Conservation (phyloP, 2,888 invertebrate species). For the Odontocolon sp. region DNA sequence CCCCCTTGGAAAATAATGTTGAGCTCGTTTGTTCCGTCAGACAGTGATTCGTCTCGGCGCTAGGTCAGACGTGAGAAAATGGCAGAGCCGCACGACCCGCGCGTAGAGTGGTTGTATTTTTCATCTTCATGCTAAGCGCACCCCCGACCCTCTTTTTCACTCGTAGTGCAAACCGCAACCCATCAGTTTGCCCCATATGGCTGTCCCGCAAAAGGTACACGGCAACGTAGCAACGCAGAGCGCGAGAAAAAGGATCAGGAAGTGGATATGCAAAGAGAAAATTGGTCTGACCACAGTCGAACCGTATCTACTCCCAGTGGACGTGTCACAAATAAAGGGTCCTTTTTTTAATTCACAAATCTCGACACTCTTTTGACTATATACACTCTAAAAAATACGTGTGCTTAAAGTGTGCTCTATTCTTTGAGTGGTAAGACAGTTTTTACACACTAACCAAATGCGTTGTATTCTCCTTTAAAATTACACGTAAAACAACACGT, state of each 20-base stretch:
- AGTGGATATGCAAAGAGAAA: background rate
- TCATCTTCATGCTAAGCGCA: slow-evolving; percentile 71
- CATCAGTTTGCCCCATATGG: slow-evolving; percentile 1
- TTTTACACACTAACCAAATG: too few relatives aligned
- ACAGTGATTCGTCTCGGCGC: slow-evolving; percentile 73
- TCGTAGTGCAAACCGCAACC: background rate
- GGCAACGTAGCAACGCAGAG: background rate
- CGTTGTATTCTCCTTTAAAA: too few relatives aligned
- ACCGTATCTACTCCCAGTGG: background rate
- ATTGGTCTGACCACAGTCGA: slow-evolving; percentile 1
- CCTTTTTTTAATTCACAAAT: background rate
- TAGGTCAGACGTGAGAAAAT: slow-evolving; percentile 70
- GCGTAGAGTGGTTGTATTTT: slow-evolving; percentile 67
- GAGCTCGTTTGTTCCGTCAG: slow-evolving; percentile 73
- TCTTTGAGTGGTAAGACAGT: too few relatives aligned
- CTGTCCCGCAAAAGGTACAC: background rate
- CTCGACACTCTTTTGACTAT: too few relatives aligned
- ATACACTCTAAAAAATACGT: too few relatives aligned
- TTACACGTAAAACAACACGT: too few relatives aligned
- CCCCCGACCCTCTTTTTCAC: slow-evolving; percentile 28
- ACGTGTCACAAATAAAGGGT: too few relatives aligned
- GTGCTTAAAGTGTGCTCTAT: too few relatives aligned
- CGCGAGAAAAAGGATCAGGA: background rate
- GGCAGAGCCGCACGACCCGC: slow-evolving; percentile 47
- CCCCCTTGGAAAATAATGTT: slow-evolving; percentile 70